Evolutionary conservation across 1,140 invertebrate species (phyloP).

Genomic region (Lutraria rhynchaena): DNA sequence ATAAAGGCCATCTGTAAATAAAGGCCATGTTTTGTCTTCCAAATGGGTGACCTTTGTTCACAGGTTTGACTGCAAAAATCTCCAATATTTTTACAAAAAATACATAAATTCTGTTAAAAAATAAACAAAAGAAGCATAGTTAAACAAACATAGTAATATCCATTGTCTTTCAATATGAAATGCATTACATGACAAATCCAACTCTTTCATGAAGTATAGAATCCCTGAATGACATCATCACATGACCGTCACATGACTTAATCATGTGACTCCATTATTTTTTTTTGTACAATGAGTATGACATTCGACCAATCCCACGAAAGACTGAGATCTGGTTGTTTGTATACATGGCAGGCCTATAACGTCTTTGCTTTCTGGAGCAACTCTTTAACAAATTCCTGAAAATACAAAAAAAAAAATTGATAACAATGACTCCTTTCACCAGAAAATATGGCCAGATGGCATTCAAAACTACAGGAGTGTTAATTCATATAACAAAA

Average conservation of each 20-base stretch:
- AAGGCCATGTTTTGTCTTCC: no score
- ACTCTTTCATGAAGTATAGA: constrained; percentile 16
- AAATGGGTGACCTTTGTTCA: no score
- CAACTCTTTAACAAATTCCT: constrained; percentile 51
- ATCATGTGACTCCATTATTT: no score
- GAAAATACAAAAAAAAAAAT: constrained; percentile 7
- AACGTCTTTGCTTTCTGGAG: constrained; percentile 46
- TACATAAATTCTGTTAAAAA: not conserved
- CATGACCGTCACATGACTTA: constrained; percentile 34
- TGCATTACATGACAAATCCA: constrained; percentile 17
- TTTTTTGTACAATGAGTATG: constrained; percentile 51
- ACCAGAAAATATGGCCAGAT: no score
- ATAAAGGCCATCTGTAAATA: no score
- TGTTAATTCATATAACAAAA: no score
- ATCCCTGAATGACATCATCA: constrained; percentile 48
- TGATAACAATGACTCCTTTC: no score
- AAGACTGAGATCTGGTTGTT: constrained; percentile 38
- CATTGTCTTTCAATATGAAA: constrained; percentile 3
- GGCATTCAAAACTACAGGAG: no score
- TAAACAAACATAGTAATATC: not conserved
- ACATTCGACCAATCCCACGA: constrained; percentile 35
- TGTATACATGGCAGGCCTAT: constrained; percentile 45
- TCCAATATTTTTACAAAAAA: not conserved
- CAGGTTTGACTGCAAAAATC: no score
- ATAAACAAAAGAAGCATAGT: not conserved